Percentiles rank a stretch among this genome's conserved stretches.
phyloP scores from a whole-genome alignment of 2,888 invertebrate genomes.

The Tricholauxania praeusta region DNA sequence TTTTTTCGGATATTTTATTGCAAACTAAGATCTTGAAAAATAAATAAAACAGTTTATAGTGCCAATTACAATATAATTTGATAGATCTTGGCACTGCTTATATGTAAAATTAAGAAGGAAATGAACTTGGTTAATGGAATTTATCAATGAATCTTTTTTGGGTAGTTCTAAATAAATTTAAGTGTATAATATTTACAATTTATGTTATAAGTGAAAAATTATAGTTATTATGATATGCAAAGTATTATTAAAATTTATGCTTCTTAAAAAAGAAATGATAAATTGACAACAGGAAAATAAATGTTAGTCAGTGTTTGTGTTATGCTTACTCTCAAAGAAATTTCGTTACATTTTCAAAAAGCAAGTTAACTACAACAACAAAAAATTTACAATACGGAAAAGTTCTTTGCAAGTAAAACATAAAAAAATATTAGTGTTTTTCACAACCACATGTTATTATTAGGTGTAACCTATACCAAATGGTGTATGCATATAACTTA shows the following conservation, averaged over 20 bases:
- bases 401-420: background rate
- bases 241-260: background rate
- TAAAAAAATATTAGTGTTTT: background rate
- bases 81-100: no score
- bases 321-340: constrained; percentile 7
- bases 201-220: constrained; percentile 5
- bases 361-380: no score
- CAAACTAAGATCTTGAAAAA: no score
- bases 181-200: constrained; percentile 3
- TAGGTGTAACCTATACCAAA: no score
- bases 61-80: no score
- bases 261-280: constrained; percentile 1
- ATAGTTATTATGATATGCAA: constrained; percentile 18
- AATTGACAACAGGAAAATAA: constrained; percentile 19
- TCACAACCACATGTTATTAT: constrained; percentile 11
- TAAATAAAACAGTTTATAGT: no score
- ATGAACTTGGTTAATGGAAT: no score
- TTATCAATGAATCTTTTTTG: no score
- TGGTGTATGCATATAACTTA: no score
- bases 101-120: no score
- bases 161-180: no score
- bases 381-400: background rate
- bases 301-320: constrained; percentile 1
- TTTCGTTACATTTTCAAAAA: background rate
- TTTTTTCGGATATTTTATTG: no score